These are phyloP conservation scores for Physella acuta DNA, from an alignment of 1,140 invertebrate species.

Conservation along the genomic window DNA sequence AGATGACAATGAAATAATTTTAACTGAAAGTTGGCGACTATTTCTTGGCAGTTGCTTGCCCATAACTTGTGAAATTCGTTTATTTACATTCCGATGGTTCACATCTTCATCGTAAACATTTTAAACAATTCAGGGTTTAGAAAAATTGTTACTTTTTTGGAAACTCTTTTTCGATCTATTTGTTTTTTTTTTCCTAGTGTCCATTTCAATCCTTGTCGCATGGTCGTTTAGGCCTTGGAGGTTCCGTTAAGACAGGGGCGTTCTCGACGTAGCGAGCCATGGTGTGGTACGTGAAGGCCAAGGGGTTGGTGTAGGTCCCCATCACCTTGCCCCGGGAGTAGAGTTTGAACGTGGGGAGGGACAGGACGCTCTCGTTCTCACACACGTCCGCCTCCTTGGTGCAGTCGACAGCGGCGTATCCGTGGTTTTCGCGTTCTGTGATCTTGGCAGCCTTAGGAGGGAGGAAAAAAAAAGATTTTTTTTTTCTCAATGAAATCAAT, in stretches of 20 bases:
- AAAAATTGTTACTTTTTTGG: no score
- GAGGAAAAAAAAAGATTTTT: not conserved
- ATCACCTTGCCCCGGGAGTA: not conserved
- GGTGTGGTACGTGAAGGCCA: not conserved
- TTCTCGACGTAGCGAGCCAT: constrained; percentile 3
- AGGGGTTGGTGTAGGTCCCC: not conserved
- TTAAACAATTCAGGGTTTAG: no score
- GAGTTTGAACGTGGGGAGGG: not conserved
- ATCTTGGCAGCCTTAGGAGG: not conserved
- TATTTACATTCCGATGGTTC: no score
- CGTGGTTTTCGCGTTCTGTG: constrained; percentile 1
- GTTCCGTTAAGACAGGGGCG: not conserved
- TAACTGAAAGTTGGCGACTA: no score
- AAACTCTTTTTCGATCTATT: no score
- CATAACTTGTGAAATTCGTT: no score
- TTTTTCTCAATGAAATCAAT: not conserved
- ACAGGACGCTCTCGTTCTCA: not conserved
- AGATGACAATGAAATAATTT: no score
- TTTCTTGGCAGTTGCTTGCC: no score
- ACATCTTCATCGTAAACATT: no score
- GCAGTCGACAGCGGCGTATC: constrained; percentile 8
- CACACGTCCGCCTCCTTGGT: not conserved
- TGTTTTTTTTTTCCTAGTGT: no score
- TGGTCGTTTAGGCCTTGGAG: not conserved
- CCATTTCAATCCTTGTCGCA: not conserved